These are phyloP conservation scores for Cryptocephalus moraei DNA, from an alignment of 2,888 invertebrate genomes.

Conservation along the genomic window DNA sequence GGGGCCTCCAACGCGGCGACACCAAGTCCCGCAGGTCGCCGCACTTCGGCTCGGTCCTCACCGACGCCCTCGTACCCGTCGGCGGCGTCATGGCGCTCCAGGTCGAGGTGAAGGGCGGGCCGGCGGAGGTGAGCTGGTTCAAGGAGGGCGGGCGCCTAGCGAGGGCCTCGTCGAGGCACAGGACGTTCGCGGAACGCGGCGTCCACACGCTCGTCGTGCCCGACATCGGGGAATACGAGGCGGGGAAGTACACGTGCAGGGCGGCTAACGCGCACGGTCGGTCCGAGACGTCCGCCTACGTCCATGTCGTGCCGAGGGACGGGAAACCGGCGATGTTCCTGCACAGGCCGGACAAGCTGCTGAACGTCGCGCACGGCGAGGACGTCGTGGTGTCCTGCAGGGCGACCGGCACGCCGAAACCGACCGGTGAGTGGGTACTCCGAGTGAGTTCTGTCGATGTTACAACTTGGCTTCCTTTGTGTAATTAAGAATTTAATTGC, in stretches of 20 bases:
- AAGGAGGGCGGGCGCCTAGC: constrained; percentile 48
- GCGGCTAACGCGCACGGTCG: constrained; percentile 55
- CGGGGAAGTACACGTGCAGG: constrained; percentile 67
- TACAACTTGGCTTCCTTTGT: too few species aligned
- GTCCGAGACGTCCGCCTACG: constrained; percentile 61
- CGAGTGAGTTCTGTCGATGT: too few species aligned
- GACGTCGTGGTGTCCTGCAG: constrained; percentile 76
- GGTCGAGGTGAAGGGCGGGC: constrained; percentile 63
- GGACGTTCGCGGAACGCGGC: constrained; percentile 56
- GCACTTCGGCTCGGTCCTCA: constrained; percentile 56
- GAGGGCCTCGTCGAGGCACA: constrained; percentile 51
- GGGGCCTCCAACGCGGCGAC: constrained; percentile 29
- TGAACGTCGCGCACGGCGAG: constrained; percentile 66
- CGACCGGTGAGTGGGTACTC: constrained; percentile 54
- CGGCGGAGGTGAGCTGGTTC: constrained; percentile 69
- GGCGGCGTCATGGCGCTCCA: constrained; percentile 77
- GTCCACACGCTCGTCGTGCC: constrained; percentile 65
- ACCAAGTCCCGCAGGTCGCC: constrained; percentile 44
- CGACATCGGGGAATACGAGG: constrained; percentile 61
- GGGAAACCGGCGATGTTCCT: constrained; percentile 72
- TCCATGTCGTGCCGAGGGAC: constrained; percentile 57
- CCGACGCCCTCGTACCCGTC: constrained; percentile 60
- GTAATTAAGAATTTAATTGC: too few species aligned
- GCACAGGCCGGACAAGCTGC: constrained; percentile 66
- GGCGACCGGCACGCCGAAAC: constrained; percentile 73